A percentile compares a stretch with the other conserved stretches of the same genome.
These are phyloP conservation scores for Hemichromis elongatus DNA, from an alignment of 2,113 vertebrate genomes.

Conservation along the genomic window DNA sequence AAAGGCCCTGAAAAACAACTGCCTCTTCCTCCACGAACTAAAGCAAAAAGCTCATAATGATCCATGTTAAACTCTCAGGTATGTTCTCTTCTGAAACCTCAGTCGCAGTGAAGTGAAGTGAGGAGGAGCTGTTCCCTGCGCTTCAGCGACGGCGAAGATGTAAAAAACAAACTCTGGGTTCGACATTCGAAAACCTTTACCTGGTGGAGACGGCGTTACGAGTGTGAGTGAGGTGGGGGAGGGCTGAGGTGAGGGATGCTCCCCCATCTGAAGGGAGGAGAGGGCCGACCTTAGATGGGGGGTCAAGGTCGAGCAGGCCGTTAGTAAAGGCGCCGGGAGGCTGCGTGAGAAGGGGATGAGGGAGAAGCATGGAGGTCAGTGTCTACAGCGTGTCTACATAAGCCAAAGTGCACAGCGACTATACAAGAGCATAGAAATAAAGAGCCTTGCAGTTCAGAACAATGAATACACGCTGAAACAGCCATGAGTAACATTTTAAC, in stretches of 20 bases:
- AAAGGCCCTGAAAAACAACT: background rate
- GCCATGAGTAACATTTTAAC: too few species aligned
- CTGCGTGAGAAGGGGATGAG: conserved; percentile 62
- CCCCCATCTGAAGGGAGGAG: conserved; percentile 61
- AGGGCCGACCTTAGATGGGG: conserved; percentile 62
- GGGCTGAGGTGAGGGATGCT: conserved; percentile 28
- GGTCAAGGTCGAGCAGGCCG: conserved; percentile 76
- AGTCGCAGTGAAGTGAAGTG: background rate
- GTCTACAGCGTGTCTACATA: background rate
- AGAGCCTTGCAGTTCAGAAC: background rate
- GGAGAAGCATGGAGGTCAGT: conserved; percentile 14
- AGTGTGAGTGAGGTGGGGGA: conserved; percentile 67
- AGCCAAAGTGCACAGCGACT: background rate
- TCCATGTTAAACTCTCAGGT: background rate
- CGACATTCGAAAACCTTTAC: conserved; percentile 56
- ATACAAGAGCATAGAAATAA: background rate
- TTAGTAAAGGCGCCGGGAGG: conserved; percentile 73
- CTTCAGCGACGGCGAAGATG: background rate
- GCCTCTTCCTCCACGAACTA: background rate
- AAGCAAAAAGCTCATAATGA: background rate
- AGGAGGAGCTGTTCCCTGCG: background rate
- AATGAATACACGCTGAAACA: background rate
- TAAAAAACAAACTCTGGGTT: background rate
- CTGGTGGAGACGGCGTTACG: conserved; percentile 70
- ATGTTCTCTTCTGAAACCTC: background rate